These are phyloP conservation scores for Nephila pilipes DNA, from an alignment of 1,140 invertebrate species.

Conservation along the genomic window DNA sequence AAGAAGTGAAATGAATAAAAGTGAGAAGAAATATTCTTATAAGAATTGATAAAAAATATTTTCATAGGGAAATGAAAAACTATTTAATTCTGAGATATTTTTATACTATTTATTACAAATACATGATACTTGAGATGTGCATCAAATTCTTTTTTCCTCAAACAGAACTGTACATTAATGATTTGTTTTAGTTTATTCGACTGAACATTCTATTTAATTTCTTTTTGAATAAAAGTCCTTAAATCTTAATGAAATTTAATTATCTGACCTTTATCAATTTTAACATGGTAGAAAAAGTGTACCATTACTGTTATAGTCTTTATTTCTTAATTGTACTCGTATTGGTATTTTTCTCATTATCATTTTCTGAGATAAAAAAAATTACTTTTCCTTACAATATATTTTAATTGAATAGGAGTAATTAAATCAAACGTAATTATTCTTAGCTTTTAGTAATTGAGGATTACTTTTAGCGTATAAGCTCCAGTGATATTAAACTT, in stretches of 20 bases:
- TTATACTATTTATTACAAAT: too few relatives aligned
- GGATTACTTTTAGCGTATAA: not conserved
- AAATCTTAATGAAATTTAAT: not conserved
- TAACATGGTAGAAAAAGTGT: not conserved
- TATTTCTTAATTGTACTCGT: not conserved
- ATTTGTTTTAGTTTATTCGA: not conserved
- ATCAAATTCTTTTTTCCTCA: not conserved
- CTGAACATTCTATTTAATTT: not conserved
- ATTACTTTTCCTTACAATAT: not conserved
- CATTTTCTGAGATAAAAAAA: not conserved
- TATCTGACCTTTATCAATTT: not conserved
- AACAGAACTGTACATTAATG: not conserved
- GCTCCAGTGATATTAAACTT: not conserved
- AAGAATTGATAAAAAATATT: too few relatives aligned
- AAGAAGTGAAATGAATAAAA: too few relatives aligned
- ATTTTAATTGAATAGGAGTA: not conserved
- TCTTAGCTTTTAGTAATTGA: not conserved
- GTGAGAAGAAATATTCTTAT: too few relatives aligned
- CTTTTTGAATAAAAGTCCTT: not conserved
- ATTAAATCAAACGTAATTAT: slow-evolving; percentile 6
- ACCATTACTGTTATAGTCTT: not conserved
- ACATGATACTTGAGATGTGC: too few relatives aligned
- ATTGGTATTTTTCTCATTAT: not conserved
- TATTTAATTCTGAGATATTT: too few relatives aligned
- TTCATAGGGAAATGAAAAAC: too few relatives aligned